phyloP scores from a whole-genome alignment of 2,888 invertebrate species.

The Argyresthia albistria region DNA sequence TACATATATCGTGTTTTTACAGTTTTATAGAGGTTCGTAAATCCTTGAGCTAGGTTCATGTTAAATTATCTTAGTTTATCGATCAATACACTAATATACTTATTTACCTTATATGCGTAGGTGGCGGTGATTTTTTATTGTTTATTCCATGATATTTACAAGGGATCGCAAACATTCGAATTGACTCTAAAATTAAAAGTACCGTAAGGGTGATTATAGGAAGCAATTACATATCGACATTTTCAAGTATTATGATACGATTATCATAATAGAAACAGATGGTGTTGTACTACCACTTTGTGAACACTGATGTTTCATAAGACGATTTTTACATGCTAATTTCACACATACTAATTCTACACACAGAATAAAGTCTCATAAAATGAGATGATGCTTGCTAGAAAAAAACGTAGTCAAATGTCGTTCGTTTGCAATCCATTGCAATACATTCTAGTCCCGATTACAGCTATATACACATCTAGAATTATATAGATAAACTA shows the following conservation, averaged over 20 bases:
- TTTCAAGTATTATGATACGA: too few species aligned
- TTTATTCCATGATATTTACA: background rate
- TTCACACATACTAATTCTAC: too few species aligned
- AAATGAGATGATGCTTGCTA: too few species aligned
- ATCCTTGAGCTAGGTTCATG: slow-evolving; percentile 57
- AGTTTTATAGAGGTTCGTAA: slow-evolving; percentile 44
- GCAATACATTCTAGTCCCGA: background rate
- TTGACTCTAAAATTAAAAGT: background rate
- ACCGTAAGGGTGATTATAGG: background rate
- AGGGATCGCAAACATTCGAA: background rate
- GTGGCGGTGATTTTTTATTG: slow-evolving; percentile 2
- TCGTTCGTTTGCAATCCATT: background rate
- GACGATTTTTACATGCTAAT: too few species aligned
- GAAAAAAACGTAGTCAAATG: too few species aligned
- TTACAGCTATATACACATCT: slow-evolving; percentile 1
- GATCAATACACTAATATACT: background rate
- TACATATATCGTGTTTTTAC: slow-evolving; percentile 45
- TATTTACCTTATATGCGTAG: background rate
- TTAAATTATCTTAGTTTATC: slow-evolving; percentile 19
- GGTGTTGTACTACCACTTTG: too few species aligned
- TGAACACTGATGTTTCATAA: too few species aligned
- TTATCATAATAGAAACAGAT: background rate
- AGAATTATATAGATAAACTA: slow-evolving; percentile 19
- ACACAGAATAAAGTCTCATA: too few species aligned
- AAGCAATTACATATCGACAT: too few species aligned